These are phyloP conservation scores for Andrena praecox DNA, from an alignment of 2,888 invertebrate genomes.

Conservation along the genomic window DNA sequence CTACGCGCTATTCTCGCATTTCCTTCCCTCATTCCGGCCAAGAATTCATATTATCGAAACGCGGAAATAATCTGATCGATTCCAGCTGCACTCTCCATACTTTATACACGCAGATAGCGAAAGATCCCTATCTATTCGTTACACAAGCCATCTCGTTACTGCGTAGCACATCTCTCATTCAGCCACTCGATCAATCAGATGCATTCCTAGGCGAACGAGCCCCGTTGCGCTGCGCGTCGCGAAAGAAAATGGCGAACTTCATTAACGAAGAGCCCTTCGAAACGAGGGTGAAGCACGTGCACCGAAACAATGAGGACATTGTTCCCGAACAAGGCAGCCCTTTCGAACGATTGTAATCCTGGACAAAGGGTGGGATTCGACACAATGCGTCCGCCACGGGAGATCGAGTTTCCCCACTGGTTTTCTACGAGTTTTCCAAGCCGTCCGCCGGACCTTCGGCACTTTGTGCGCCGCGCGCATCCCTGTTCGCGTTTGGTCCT, in stretches of 20 bases:
- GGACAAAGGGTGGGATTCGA: conserved; percentile 41
- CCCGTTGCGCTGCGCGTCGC: not conserved
- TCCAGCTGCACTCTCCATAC: no score
- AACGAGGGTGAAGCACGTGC: conserved; percentile 13
- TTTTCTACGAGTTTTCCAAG: not conserved
- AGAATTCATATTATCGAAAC: no score
- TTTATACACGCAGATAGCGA: no score
- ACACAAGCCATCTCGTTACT: no score
- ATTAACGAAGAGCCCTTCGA: conserved; percentile 1
- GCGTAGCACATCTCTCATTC: no score
- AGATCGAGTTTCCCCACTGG: not conserved
- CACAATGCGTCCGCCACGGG: conserved; percentile 41
- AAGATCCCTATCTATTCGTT: no score
- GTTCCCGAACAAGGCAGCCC: conserved; percentile 50
- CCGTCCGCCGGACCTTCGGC: not conserved
- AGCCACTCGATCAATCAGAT: no score
- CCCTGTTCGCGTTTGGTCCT: not conserved
- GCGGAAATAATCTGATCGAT: no score
- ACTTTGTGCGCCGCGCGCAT: not conserved
- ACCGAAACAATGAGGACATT: conserved; percentile 43
- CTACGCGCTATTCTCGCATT: no score
- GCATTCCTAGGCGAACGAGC: not conserved
- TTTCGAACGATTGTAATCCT: conserved; percentile 38
- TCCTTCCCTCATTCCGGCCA: no score
- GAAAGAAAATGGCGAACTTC: conserved; percentile 4